phyloP scores from a whole-genome alignment of 2,797 vertebrate species.

The Catamblyrhynchus diadema region DNA sequence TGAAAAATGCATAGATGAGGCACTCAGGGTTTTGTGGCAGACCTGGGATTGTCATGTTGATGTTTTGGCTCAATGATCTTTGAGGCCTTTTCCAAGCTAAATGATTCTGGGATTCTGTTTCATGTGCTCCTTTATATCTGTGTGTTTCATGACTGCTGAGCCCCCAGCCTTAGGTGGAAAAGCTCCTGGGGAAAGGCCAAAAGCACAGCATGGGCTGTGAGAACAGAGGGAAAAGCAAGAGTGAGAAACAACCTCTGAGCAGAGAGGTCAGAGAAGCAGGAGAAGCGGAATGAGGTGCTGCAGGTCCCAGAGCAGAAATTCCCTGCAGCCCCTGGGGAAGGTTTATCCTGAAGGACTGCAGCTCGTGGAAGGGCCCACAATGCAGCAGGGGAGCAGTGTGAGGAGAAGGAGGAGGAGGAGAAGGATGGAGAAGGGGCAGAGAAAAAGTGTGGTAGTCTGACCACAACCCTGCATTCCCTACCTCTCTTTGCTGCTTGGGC shows the following conservation, averaged over 20 bases:
- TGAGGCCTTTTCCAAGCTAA: not conserved
- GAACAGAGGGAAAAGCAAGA: not conserved
- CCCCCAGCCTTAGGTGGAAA: no score
- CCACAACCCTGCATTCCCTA: not conserved
- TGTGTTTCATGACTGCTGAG: not conserved
- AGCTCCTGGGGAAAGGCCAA: not conserved
- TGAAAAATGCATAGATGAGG: not conserved
- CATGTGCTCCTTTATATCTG: not conserved
- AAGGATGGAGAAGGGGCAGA: not conserved
- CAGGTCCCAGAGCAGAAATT: not conserved
- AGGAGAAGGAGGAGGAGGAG: not conserved
- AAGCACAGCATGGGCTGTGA: not conserved
- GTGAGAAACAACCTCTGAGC: not conserved
- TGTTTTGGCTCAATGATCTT: not conserved
- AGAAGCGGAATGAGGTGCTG: not conserved
- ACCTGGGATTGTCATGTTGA: not conserved
- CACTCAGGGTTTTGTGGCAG: accelerated
- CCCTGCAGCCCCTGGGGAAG: not conserved
- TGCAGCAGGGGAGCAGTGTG: not conserved
- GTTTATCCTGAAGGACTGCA: not conserved
- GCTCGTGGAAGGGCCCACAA: accelerated
- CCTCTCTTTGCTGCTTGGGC: not conserved
- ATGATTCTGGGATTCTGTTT: not conserved
- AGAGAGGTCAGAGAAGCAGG: accelerated
- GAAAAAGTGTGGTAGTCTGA: not conserved